Base-by-base conservation (phyloP, 2,888 invertebrate species). In the Watsonalla cultraria region DNA sequence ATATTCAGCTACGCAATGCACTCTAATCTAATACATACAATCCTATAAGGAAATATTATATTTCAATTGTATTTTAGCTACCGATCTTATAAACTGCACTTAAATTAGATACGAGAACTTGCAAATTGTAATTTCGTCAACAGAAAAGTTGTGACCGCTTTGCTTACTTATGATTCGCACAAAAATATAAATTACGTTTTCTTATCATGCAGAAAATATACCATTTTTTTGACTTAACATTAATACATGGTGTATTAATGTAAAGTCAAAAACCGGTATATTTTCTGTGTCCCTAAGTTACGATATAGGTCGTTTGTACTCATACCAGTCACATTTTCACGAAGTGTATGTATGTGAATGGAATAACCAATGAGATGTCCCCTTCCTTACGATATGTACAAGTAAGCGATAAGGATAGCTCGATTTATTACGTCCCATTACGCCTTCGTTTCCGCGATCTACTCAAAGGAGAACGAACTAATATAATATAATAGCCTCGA, bases 341-440 rank as follows among this genome's bases (percentile, higher is more conserved):
- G 74, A 77, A 82, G 81, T 76, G 72, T 69, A 73, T 67, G 68
- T 68, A 74, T 82, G 86, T 74, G 83, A 59, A 60, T 63, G 61
- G 86, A 84, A 87, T 86, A 82, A 72, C 56, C 66, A 76, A 85
- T 81, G 76, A 76, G 75, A 59, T 67, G 68, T 74, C 77, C 78
- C 78, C 76, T 74, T 75, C 68, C 70, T 71, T 70, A 70, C 70
- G 72, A 74, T 77, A 77, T 76, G 49, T 75, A 75, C 73, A 72
- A 73, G 68, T 71, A 73, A 73, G 49, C 76, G 77, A 78, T 80
- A 78, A 77, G 72, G 74, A 72, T 69, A 65, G 69, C 72, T 73
- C 76, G 74, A 80, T 82, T 80, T 84, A 84, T 80, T 82, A 78
- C 74, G 63, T 71, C 62, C 67, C 69, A 76, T 76, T 76, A 72